phyloP scores from a whole-genome alignment of 2,888 invertebrate species.

The Aphrophora alni region DNA sequence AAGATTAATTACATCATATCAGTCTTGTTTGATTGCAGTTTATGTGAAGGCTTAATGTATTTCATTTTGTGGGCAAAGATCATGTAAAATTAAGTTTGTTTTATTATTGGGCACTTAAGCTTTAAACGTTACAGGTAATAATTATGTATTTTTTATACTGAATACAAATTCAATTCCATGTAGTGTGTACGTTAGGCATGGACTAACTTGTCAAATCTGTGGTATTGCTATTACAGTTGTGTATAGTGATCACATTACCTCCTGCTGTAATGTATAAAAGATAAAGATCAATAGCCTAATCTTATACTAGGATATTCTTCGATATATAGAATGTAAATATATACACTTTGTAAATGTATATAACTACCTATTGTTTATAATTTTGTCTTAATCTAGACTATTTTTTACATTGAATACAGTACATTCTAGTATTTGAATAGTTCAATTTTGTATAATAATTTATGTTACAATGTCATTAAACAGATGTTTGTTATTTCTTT shows the following conservation, averaged over 20 bases:
- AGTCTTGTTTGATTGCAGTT: no score
- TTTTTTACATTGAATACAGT: background rate
- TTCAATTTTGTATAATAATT: background rate
- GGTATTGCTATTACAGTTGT: background rate
- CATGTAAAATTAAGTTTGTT: no score
- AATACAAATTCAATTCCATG: background rate
- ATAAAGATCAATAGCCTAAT: background rate
- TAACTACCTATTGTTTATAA: background rate
- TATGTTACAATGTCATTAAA: background rate
- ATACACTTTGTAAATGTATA: background rate
- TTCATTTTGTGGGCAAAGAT: no score
- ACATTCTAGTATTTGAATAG: slow-evolving; percentile 2
- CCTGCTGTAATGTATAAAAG: background rate
- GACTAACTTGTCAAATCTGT: background rate
- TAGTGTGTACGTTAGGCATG: background rate
- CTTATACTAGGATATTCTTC: background rate
- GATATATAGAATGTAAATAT: background rate
- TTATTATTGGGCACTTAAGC: no score
- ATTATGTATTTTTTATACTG: background rate
- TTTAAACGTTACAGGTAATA: no score
- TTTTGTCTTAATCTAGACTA: background rate
- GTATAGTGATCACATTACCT: background rate
- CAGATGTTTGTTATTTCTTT: background rate
- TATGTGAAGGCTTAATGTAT: no score
- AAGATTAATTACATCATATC: no score